phyloP scores from a whole-genome alignment of 2,888 invertebrate genomes.

The Drosophila formosana region DNA sequence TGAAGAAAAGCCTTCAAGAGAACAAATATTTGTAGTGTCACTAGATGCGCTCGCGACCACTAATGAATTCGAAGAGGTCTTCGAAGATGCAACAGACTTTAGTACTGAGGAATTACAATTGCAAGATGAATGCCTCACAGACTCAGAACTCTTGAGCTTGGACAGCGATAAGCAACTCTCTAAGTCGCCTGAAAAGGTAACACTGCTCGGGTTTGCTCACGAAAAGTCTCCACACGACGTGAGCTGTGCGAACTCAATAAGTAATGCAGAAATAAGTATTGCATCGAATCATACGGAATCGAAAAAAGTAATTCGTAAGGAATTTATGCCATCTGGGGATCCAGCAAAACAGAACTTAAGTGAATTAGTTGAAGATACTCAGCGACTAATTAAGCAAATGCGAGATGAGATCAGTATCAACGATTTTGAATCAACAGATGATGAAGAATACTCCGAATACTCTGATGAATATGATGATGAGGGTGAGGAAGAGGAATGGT shows the following conservation, averaged over 20 bases:
- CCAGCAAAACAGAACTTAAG: conserved; percentile 84
- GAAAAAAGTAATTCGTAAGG: conserved; percentile 60
- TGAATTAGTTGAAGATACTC: conserved; percentile 88
- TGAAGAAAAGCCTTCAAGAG: not conserved
- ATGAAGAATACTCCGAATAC: conserved; percentile 85
- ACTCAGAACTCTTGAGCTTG: conserved; percentile 75
- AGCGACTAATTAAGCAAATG: conserved; percentile 88
- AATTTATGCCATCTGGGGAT: conserved; percentile 82
- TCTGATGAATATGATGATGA: conserved; percentile 86
- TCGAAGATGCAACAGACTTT: conserved; percentile 77
- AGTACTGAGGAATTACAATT: conserved; percentile 59
- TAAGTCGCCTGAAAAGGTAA: conserved; percentile 65
- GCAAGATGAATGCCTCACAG: conserved; percentile 65
- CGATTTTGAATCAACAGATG: conserved; percentile 84
- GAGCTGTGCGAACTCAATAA: conserved; percentile 48
- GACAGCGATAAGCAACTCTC: conserved; percentile 66
- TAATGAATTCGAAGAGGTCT: conserved; percentile 65
- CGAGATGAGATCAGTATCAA: conserved; percentile 88
- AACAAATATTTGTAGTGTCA: not conserved
- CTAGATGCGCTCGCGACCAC: conserved; percentile 16
- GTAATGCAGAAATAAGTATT: conserved; percentile 68
- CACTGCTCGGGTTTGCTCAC: conserved; percentile 54
- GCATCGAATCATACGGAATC: conserved; percentile 64
- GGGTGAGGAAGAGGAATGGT: conserved; percentile 78
- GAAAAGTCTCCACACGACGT: conserved; percentile 19